These are phyloP conservation scores for Acanthosepion lycidas DNA, from an alignment of 2,888 invertebrate genomes.

Conservation along the genomic window DNA sequence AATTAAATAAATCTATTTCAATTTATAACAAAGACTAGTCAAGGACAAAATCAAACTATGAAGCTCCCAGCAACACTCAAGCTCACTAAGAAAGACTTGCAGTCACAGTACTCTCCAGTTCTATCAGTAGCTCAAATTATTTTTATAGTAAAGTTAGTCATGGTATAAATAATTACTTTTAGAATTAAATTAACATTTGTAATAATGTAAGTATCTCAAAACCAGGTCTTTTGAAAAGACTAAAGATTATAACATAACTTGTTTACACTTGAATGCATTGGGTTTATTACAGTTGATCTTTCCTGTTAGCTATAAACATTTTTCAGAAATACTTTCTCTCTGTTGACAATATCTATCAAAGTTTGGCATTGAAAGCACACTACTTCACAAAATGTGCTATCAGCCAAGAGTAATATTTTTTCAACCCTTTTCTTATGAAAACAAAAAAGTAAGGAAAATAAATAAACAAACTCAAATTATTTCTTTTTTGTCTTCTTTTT, in stretches of 20 bases:
- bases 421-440: background rate
- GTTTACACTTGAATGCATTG: background rate
- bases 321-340: background rate
- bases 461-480: background rate
- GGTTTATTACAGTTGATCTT: background rate
- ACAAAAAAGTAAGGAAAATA: background rate
- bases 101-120: background rate
- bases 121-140: background rate
- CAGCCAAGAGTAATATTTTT: slow-evolving; percentile 33
- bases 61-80: no score
- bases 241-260: background rate
- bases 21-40: no score
- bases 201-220: background rate
- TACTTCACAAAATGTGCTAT: background rate
- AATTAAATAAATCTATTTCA: no score
- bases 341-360: slow-evolving; percentile 18
- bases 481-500: background rate
- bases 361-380: background rate
- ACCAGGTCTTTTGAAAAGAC: background rate
- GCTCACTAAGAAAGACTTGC: no score
- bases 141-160: background rate
- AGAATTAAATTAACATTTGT: background rate
- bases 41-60: no score
- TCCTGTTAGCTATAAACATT: background rate
- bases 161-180: background rate